These are phyloP conservation scores for Phengaris alcon DNA, from an alignment of 2,888 invertebrate genomes.

Conservation along the genomic window DNA sequence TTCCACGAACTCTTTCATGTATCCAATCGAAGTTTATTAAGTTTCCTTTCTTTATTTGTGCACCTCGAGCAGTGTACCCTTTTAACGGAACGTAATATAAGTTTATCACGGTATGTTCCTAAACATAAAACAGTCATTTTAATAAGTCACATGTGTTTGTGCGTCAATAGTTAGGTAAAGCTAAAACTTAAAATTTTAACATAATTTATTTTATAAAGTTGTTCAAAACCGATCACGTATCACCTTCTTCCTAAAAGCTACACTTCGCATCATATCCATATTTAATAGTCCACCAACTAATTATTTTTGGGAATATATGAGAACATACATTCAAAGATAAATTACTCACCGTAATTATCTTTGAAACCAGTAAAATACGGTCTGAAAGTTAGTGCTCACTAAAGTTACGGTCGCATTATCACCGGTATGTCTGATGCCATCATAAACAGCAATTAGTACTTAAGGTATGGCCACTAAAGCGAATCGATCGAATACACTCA, in stretches of 20 bases:
- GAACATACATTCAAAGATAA: not conserved
- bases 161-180: not conserved
- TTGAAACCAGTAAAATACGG: slow-evolving; percentile 23
- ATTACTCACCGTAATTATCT: slow-evolving; percentile 15
- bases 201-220: no score
- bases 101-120: slow-evolving; percentile 1
- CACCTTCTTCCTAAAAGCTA: no score
- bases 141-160: not conserved
- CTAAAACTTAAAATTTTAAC: not conserved
- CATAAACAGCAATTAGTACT: slow-evolving; percentile 32
- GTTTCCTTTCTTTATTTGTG: slow-evolving; percentile 12
- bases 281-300: not conserved
- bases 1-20: slow-evolving; percentile 34
- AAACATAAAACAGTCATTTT: not conserved
- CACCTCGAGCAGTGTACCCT: not conserved
- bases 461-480: slow-evolving; percentile 31
- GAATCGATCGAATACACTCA: slow-evolving; percentile 10
- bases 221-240: no score
- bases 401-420: slow-evolving; percentile 26
- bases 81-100: slow-evolving; percentile 16
- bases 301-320: not conserved
- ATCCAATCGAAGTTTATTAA: slow-evolving; percentile 28
- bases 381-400: slow-evolving; percentile 19
- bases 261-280: not conserved
- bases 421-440: slow-evolving; percentile 30